These are phyloP conservation scores for Onchidella celtica DNA, from an alignment of 2,888 invertebrate species.

Conservation along the genomic window DNA sequence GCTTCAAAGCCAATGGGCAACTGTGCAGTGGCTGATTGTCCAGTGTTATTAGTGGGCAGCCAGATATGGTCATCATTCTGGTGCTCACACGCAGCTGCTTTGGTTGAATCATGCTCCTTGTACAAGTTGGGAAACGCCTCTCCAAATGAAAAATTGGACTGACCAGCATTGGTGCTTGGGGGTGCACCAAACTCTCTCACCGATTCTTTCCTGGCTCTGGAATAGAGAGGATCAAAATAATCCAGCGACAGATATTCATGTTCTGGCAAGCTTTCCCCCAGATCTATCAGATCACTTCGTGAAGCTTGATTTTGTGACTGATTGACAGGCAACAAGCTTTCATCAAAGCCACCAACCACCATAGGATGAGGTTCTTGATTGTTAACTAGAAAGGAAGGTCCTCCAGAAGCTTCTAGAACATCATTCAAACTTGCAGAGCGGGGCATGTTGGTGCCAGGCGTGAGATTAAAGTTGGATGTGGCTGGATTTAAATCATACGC, in stretches of 20 bases:
- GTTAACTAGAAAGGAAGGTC: conserved; percentile 5
- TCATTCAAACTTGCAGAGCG: conserved; percentile 46
- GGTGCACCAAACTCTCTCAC: conserved; percentile 45
- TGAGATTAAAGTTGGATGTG: conserved; percentile 33
- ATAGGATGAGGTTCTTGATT: not conserved
- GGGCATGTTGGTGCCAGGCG: conserved; percentile 31
- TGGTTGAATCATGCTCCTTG: conserved; percentile 1
- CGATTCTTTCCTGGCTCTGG: conserved; percentile 65
- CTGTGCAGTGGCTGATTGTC: not conserved
- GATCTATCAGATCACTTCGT: conserved; percentile 62
- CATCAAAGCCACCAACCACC: conserved; percentile 47
- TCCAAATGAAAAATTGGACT: conserved; percentile 53
- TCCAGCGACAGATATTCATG: conserved; percentile 72
- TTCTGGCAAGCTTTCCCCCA: conserved; percentile 53
- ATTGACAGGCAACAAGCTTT: not conserved
- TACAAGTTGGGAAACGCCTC: conserved; percentile 56
- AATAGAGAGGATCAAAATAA: conserved; percentile 72
- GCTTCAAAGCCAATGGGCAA: conserved; percentile 48
- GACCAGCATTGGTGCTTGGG: not conserved
- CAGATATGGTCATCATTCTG: conserved; percentile 36
- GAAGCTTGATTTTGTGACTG: conserved; percentile 24
- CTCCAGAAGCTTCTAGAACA: not conserved
- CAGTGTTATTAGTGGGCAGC: not conserved
- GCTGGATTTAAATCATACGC: conserved; percentile 35
- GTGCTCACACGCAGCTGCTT: not conserved